Conservation (phyloP, 2,113 vertebrate genomes). For the Antigone vipio region DNA sequence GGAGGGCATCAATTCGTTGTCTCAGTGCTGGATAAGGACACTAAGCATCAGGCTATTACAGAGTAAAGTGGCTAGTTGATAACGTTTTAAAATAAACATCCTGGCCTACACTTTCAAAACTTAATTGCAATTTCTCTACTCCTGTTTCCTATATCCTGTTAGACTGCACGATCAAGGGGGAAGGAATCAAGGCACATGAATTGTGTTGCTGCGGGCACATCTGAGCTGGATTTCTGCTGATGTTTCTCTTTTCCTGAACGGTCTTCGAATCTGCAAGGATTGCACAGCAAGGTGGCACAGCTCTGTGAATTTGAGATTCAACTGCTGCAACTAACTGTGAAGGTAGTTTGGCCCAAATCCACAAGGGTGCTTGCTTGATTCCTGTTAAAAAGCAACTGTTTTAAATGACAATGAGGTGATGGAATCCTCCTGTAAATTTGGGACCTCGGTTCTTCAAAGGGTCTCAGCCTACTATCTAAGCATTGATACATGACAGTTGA, state of each 20-base stretch:
- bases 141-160: not conserved
- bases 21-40: not conserved
- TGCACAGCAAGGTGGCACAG: not conserved
- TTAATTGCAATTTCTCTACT: not conserved
- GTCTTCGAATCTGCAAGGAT: not conserved
- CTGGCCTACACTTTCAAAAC: not conserved
- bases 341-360: not conserved
- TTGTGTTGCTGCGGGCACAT: not conserved
- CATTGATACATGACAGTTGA: not conserved
- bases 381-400: not conserved
- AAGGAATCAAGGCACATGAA: not conserved
- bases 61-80: not conserved
- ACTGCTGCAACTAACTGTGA: not conserved
- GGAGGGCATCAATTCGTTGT: not conserved
- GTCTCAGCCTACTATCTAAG: not conserved
- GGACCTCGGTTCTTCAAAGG: not conserved
- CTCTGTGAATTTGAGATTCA: not conserved
- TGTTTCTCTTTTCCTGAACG: not conserved
- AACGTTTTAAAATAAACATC: slow-evolving; percentile 23
- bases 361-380: not conserved
- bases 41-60: not conserved
- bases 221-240: not conserved
- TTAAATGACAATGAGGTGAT: not conserved
- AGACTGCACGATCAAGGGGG: not conserved
- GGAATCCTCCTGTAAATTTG: not conserved